Base-by-base conservation (phyloP, 92 coral and sea anemone species). In the Actinostola sp. region DNA sequence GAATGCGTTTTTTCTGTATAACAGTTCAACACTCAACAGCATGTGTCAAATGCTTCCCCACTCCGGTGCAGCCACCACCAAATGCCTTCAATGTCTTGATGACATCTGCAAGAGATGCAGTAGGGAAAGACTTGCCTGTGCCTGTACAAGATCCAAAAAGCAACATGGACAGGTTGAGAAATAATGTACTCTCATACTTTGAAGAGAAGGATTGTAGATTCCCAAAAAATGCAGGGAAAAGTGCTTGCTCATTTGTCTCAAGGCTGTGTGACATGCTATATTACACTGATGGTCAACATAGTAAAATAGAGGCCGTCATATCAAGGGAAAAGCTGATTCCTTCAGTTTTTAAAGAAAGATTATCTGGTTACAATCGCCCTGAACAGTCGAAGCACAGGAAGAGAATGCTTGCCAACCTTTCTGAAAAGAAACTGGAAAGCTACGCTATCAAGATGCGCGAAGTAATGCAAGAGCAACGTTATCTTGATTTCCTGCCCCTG, bases 311-410 rank as follows among this genome's bases (percentile, higher is more conserved):
- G 78, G 63, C 53, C 0, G 71, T 26, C 12, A 60, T 30, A 60
- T 60, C 15, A 35, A 51, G 35, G 54, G 53, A 35, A 70, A 53
- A 56, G 25, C 27, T 20, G 13, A 59, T 79, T 31, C 84, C 72
- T 31, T 31, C 27, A 61, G 72, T 70, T 50, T 66, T 77, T 51
- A 51, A 71, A 61, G 61, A 25, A 24, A 53, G 45, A 32, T 79
- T 70, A 44, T 68, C 70, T 59, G 65, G 84, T 33, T 79, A 70
- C 24, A 79, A 79, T 42, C 27, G 72, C 30, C 78, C 84, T 9
- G 84, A 79, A 33, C 50, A 56, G 36, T 33, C 71, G 20, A 60
- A 79, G 31, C 84, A 79, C 73, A 59, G 56, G 33, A 79, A 79
- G 34, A 60, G 70, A 70, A 30, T 9, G 29, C 72, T 70, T 9